Evolutionary conservation across 1,140 invertebrate species (phyloP).

Genomic region (Hyposmocoma kahamanoa): DNA sequence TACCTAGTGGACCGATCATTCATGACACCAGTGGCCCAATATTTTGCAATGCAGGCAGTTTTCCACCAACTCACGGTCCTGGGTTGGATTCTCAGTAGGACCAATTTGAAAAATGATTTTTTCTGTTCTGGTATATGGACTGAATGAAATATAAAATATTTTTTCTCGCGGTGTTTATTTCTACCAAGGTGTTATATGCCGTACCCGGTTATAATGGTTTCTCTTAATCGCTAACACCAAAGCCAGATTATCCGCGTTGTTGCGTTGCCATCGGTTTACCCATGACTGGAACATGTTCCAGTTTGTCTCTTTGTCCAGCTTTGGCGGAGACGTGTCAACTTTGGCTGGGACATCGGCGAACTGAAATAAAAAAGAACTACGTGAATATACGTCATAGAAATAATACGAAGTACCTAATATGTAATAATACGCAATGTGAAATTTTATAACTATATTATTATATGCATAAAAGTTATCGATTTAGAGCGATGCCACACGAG

Average conservation of each 20-base stretch:
- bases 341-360: constrained; percentile 15
- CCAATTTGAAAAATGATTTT: neutral
- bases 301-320: neutral
- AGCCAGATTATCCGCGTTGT: constrained; percentile 17
- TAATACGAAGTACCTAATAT: too few relatives aligned
- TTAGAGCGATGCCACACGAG: too few relatives aligned
- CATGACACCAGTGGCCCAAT: too few relatives aligned
- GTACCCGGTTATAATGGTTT: constrained; percentile 19
- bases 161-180: neutral
- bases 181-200: constrained; percentile 6
- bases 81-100: neutral
- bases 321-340: constrained; percentile 20
- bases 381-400: too few relatives aligned
- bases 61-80: neutral
- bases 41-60: neutral
- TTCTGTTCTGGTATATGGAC: neutral
- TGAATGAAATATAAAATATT: neutral
- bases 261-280: neutral
- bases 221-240: constrained; percentile 20
- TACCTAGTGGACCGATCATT: too few relatives aligned
- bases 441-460: too few relatives aligned
- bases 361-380: constrained; percentile 8
- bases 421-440: too few relatives aligned
- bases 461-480: too few relatives aligned
- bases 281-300: constrained; percentile 8